Percentiles rank a stretch among this genome's conserved stretches.
Conservation (phyloP, 2,888 invertebrate species). For the Metallyticus violacea region DNA sequence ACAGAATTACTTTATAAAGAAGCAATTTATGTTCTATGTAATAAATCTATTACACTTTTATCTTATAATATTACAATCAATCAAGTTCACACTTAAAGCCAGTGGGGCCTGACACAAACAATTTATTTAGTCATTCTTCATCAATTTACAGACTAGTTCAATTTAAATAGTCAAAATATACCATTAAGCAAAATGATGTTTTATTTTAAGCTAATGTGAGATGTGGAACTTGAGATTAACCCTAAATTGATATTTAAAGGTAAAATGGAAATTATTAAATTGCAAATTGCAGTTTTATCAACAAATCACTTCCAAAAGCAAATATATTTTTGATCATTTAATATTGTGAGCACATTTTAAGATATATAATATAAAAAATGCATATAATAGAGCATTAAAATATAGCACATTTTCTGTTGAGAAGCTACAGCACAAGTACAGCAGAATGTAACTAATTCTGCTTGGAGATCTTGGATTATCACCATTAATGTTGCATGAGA, state of each 20-base stretch:
- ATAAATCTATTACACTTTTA: too few species aligned
- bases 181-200: too few species aligned
- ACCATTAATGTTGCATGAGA: neutral
- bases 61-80: neutral
- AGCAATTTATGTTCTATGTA: too few species aligned
- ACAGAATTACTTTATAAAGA: too few species aligned
- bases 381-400: too few species aligned
- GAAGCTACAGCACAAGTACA: neutral
- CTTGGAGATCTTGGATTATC: slow-evolving; percentile 3
- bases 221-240: neutral
- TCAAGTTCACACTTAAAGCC: neutral
- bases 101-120: neutral
- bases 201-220: neutral
- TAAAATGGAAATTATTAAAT: neutral
- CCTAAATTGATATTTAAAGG: neutral
- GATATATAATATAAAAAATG: neutral
- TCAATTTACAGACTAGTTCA: neutral
- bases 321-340: neutral
- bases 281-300: neutral
- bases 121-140: neutral
- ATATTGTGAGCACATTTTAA: neutral
- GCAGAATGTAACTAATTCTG: neutral
- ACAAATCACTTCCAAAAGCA: neutral
- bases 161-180: neutral
- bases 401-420: neutral